Evolutionary conservation across 1,140 invertebrate genomes (phyloP).

Genomic region (Bombus superbus): DNA sequence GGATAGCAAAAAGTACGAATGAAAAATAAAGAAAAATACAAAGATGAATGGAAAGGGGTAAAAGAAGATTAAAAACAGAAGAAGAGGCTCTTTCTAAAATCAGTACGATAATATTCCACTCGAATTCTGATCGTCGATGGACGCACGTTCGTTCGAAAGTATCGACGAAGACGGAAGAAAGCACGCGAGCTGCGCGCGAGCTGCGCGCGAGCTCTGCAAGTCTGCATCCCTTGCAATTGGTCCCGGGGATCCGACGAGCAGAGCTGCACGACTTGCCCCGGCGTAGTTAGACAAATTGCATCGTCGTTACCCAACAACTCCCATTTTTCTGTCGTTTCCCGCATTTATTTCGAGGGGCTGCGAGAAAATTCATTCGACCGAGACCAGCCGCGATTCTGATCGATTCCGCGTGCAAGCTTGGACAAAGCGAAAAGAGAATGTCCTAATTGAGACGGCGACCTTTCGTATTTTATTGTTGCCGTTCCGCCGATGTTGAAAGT

Average conservation of each 20-base stretch:
- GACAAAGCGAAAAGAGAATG: not conserved
- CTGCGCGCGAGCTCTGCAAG: constrained; percentile 44
- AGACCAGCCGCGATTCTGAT: not conserved
- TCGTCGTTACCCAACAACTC: constrained; percentile 13
- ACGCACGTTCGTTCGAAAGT: not conserved
- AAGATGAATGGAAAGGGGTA: not conserved
- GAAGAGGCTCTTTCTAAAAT: not conserved
- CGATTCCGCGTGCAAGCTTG: not conserved
- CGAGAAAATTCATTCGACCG: constrained; percentile 3
- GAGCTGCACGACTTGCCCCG: constrained; percentile 23
- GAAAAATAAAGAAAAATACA: not conserved
- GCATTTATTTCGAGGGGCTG: not conserved
- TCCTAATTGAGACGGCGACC: not conserved
- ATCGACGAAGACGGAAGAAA: constrained; percentile 27
- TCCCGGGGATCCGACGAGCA: constrained; percentile 60
- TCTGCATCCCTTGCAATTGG: constrained; percentile 51
- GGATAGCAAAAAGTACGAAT: no score
- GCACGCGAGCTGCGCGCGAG: not conserved
- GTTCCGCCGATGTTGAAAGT: not conserved
- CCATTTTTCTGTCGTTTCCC: not conserved
- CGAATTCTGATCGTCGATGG: not conserved
- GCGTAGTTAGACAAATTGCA: constrained; percentile 37
- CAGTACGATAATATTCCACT: not conserved
- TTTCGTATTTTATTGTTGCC: not conserved
- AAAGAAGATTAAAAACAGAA: not conserved